Evolutionary conservation across 2,113 vertebrate species (phyloP), one percentile per base, ranked within the genome.

Genomic region (Hyaena hyaena): DNA sequence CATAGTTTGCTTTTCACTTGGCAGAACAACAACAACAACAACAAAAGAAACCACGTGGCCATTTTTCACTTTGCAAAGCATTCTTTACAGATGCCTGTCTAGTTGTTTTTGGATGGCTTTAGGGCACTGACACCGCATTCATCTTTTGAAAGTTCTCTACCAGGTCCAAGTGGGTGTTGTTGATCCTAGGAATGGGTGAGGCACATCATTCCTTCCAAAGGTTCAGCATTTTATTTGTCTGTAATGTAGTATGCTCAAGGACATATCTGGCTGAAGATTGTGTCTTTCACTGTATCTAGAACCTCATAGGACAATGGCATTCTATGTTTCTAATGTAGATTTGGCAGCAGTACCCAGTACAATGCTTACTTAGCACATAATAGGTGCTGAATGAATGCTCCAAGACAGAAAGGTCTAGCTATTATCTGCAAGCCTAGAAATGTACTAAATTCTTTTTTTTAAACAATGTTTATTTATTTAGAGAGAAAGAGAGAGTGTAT

Each of bases 51-150:
- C 55, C 93, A 95, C 9, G 55, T 90, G 92, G 74, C 65, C 79
- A 45, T 95, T 97, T 97, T 97, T 96, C 95, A 96, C 85, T 95
- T 86, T 81, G 97, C 96, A 97, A 63, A 93, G 96, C 96, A 95
- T 97, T 90, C 92, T 98, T 96, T 90, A 68, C 35, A 90, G 95
- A 90, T 97, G 91, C 92, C 87, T 77, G 90, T 96, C 90, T 88
- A 90, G 97, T 98, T 98, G 98, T 97, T 97, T 96, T 98, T 98
- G 97, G 96, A 97, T 77, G 97, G 58, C 92, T 93, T 90, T 77
- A 24, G 85, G 92, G 97, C n/a, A 93, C 8, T 35, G 97, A 97
- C 91, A 95, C 84, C 4, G 39, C 96, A 86, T 97, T 55, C 94
- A 94, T 97, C 92, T 97, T 97, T 80, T 96, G 90, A 97, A 97